Evolutionary conservation across 2,888 invertebrate genomes (phyloP).

Genomic region (Melanophora roralis): DNA sequence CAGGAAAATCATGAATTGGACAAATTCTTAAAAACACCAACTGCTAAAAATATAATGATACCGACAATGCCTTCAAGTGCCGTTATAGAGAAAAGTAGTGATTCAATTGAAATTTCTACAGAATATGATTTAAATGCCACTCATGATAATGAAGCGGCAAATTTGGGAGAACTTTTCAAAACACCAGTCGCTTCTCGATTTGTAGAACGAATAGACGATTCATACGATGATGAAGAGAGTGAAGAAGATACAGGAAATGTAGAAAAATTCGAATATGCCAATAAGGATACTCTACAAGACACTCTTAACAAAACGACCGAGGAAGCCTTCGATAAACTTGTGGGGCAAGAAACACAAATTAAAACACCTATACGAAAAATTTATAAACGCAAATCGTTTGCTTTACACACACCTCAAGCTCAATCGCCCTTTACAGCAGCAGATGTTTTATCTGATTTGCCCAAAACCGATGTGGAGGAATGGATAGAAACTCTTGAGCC

Average conservation of each 20-base stretch:
- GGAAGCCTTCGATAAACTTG: constrained; percentile 67
- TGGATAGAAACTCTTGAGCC: constrained; percentile 66
- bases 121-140: constrained; percentile 71
- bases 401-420: constrained; percentile 9
- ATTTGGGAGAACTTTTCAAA: constrained; percentile 72
- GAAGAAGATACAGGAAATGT: not conserved
- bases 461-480: constrained; percentile 68
- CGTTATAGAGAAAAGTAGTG: constrained; percentile 66
- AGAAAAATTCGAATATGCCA: not conserved
- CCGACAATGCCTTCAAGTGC: constrained; percentile 72
- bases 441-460: constrained; percentile 63
- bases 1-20: constrained; percentile 62
- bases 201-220: constrained; percentile 36
- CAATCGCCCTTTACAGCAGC: constrained; percentile 58
- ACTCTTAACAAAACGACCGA: constrained; percentile 62
- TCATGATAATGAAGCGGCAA: constrained; percentile 59
- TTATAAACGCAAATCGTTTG: constrained; percentile 54
- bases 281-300: constrained; percentile 3
- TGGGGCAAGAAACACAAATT: constrained; percentile 65
- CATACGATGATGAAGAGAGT: constrained; percentile 34
- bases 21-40: constrained; percentile 72
- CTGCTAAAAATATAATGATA: constrained; percentile 73
- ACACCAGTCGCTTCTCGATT: constrained; percentile 64
- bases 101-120: constrained; percentile 64
- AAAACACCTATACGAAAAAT: constrained; percentile 60